Evolutionary conservation across 2,888 invertebrate genomes (phyloP), one percentile per base, ranked within the genome.

Genomic region (Bembecia ichneumoniformis): DNA sequence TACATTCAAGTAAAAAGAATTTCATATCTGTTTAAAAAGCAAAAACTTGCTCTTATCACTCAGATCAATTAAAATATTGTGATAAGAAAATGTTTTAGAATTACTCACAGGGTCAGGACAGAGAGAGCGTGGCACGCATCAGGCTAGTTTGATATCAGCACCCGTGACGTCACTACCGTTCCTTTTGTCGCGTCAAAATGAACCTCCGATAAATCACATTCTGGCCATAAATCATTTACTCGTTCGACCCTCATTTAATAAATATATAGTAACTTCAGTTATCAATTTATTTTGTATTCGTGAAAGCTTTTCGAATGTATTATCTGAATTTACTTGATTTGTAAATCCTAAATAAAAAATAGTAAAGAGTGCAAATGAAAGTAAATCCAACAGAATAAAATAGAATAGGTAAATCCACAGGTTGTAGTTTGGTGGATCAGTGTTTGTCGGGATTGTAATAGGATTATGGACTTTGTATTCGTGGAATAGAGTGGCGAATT

Each of bases 101-200:
- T 86, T 68, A 55, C 69, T 59, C 84, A 63, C 62, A 66, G 63
- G 66, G 66, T 62, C 64, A 76, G 79, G 74, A 71, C 75, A 72
- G 77, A 75, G 80, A 71, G 81, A 82, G 80, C 76, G 79, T 76
- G 74, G 79, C 77, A 81, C 82, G 80, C 82, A 79, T 81, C 84
- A 74, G 77, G 74, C 81, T 86, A 87, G 86, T 87, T 82, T 81
- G 82, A 77, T 82, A 81, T 74, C 83, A 75, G 82, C 81, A 60
- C 63, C 66, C 82, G 83, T 75, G 80, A 80, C 82, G 82, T 79
- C 84, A 74, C 71, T 61, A 78, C 73, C 75, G 78, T 66, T 67
- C 60, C 63, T 60, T 58, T 65, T 73, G 62, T 60, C 64, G 52
- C 66, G 61, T 59, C 67, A 58, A 63, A 65, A 70, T 64, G 58